A percentile compares a stretch with the other conserved stretches of the same genome.
phyloP scores from a whole-genome alignment of 1,140 invertebrate genomes.

The Drosophila pachea region DNA sequence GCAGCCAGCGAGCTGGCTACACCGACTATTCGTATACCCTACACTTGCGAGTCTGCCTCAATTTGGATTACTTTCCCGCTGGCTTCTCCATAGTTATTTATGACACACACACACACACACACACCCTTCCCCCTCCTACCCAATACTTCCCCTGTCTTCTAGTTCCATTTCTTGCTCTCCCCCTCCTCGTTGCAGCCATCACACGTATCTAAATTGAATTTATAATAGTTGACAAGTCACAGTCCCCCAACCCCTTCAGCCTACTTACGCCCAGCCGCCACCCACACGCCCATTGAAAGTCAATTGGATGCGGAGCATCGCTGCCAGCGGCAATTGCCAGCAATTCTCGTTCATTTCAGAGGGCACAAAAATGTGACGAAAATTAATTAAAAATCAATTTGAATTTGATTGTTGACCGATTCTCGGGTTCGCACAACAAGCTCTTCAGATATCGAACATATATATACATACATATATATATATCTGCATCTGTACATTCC shows the following conservation, averaged over 20 bases:
- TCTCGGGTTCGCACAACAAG: too few species aligned
- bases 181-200: slow-evolving; percentile 19
- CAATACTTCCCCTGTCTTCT: too few species aligned
- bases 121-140: too few species aligned
- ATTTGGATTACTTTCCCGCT: not conserved
- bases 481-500: too few species aligned
- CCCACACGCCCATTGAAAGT: slow-evolving; percentile 1
- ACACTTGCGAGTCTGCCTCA: not conserved
- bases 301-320: slow-evolving; percentile 27
- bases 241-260: too few species aligned
- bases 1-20: not conserved
- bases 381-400: slow-evolving; percentile 78
- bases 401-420: slow-evolving; percentile 71
- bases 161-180: slow-evolving; percentile 7
- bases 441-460: not conserved
- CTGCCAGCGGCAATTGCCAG: slow-evolving; percentile 25
- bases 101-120: not conserved
- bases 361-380: slow-evolving; percentile 70
- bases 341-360: slow-evolving; percentile 37
- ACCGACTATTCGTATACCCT: not conserved
- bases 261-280: slow-evolving; percentile 1
- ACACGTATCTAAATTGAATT: slow-evolving; percentile 67
- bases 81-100: slow-evolving; percentile 1
- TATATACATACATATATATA: slow-evolving; percentile 2
- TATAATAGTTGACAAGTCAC: slow-evolving; percentile 74